Conservation (phyloP, 2,888 invertebrate species). For the Cryptophagus acutangulus region DNA sequence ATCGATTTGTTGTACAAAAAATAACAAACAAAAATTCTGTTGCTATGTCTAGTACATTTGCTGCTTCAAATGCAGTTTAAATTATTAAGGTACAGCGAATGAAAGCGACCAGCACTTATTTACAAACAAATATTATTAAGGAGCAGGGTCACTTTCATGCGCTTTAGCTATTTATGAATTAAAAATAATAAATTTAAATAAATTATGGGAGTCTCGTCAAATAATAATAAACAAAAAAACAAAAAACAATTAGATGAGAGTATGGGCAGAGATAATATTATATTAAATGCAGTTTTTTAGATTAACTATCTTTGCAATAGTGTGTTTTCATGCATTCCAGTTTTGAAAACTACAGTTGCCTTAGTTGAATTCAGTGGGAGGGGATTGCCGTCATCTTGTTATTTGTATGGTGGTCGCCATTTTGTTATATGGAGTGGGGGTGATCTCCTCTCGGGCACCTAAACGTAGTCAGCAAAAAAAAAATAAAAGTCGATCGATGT, state of each 20-base stretch:
- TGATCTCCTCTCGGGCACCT: no score
- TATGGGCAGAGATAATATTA: conserved; percentile 1
- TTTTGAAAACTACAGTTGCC: conserved; percentile 48
- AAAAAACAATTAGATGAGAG: neutral
- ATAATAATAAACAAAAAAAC: conserved; percentile 21
- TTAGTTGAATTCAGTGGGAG: no score
- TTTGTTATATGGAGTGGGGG: no score
- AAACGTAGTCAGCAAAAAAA: no score
- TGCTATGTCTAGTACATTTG: conserved; percentile 45
- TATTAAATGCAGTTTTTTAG: neutral
- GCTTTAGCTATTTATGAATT: conserved; percentile 27
- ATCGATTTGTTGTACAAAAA: conserved; percentile 45
- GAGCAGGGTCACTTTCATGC: conserved; percentile 25
- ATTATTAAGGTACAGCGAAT: conserved; percentile 11
- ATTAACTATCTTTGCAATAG: conserved; percentile 35
- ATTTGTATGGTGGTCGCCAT: no score
- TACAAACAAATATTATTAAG: conserved; percentile 21
- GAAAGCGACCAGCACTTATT: neutral
- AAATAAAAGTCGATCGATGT: no score
- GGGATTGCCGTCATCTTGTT: no score
- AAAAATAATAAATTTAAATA: conserved; percentile 18
- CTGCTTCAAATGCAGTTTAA: conserved; percentile 37
- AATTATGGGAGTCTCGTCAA: conserved; percentile 30
- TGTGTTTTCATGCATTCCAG: conserved; percentile 49
- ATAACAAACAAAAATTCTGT: conserved; percentile 33